A percentile compares a stretch with the other conserved stretches of the same genome.
phyloP scores from a whole-genome alignment of 2,113 vertebrate genomes.

The Ceyx cyanopectus region DNA sequence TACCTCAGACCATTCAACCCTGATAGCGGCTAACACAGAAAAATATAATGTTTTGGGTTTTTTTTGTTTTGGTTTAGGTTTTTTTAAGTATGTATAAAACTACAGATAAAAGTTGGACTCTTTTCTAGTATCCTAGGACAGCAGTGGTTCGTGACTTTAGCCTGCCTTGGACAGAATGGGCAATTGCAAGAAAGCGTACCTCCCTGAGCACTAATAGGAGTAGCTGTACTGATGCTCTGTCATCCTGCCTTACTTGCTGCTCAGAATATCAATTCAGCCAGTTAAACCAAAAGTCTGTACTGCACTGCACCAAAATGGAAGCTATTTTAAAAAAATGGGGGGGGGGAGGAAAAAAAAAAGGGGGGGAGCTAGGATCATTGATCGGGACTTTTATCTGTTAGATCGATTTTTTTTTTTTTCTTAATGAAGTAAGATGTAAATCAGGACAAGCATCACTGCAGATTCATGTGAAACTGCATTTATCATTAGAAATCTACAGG shows the following conservation, averaged over 20 bases:
- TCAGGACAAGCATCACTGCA: neutral
- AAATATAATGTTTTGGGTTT: neutral
- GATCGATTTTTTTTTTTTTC: constrained; percentile 18
- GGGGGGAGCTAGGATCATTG: constrained; percentile 38
- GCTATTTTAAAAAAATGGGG: neutral
- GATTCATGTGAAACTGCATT: constrained; percentile 24
- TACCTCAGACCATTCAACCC: neutral
- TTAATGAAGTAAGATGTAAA: constrained; percentile 44
- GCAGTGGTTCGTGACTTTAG: constrained; percentile 21
- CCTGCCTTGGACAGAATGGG: neutral
- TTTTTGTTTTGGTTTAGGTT: neutral
- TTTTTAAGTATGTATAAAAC: neutral
- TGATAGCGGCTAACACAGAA: neutral
- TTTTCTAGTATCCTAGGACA: constrained; percentile 33
- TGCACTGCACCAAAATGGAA: constrained; percentile 97
- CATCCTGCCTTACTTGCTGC: constrained; percentile 80
- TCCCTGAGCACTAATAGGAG: constrained; percentile 59
- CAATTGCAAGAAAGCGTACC: neutral
- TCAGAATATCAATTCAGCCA: constrained; percentile 94
- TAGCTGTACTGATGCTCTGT: constrained; percentile 84
- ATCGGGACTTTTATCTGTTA: constrained; percentile 54
- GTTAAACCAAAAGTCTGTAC: constrained; percentile 90
- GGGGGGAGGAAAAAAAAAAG: neutral
- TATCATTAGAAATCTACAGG: constrained; percentile 43
- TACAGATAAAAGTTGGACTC: neutral